These are phyloP conservation scores for Dryobotodes eremita DNA, from an alignment of 2,888 invertebrate species.

Conservation along the genomic window DNA sequence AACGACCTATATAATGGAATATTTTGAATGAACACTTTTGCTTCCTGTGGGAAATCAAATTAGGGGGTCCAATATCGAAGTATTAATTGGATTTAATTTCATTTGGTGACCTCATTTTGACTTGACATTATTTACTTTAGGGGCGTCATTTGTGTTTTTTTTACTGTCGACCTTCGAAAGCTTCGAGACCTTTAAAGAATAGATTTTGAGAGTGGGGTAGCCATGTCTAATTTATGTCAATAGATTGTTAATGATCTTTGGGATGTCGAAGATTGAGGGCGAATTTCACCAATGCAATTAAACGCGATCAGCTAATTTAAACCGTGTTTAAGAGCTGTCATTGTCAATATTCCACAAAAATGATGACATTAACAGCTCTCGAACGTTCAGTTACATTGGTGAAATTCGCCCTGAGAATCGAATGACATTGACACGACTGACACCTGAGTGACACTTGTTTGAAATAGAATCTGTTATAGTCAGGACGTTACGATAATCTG, in stretches of 20 bases:
- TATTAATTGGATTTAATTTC: slow-evolving; percentile 12
- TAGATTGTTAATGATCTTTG: neutral
- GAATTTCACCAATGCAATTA: neutral
- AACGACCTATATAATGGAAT: slow-evolving; percentile 10
- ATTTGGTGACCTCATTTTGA: slow-evolving; percentile 12
- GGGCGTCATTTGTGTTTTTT: neutral
- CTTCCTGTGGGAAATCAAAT: slow-evolving; percentile 40
- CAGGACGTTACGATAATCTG: too few relatives aligned
- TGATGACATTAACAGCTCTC: neutral
- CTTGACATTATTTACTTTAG: neutral
- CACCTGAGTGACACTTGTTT: neutral
- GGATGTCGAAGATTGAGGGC: neutral
- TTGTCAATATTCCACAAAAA: neutral
- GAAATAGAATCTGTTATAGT: neutral
- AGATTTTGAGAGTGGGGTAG: too few relatives aligned
- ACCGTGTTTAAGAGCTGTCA: neutral
- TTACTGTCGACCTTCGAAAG: too few relatives aligned
- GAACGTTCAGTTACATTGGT: neutral
- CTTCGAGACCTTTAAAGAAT: neutral
- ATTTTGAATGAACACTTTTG: slow-evolving; percentile 37
- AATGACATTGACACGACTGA: neutral
- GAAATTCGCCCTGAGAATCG: neutral
- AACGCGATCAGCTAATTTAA: neutral
- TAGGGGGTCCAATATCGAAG: slow-evolving; percentile 22
- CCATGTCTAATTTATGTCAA: neutral